Percentiles rank a stretch among this genome's conserved stretches.
Conservation (phyloP, 2,797 vertebrate species). For the Mycteria americana region DNA sequence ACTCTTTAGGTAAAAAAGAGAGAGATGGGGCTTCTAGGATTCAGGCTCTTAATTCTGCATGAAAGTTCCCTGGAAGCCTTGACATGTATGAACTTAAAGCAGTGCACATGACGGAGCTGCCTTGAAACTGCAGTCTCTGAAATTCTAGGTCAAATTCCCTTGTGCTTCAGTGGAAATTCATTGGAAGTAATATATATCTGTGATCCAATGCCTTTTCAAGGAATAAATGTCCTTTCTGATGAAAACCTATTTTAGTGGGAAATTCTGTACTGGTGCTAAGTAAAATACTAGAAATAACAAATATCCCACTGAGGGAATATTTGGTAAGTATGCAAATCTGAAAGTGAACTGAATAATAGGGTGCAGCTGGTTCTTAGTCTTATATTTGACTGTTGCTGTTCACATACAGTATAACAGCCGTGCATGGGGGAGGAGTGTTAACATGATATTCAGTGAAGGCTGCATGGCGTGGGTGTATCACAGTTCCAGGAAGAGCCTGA, state of each 20-base stretch:
- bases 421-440: constrained; percentile 64
- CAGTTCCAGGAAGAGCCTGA: constrained; percentile 70
- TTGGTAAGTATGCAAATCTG: constrained; percentile 60
- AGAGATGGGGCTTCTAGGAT: not conserved
- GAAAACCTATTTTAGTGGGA: not conserved
- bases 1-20: not conserved
- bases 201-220: not conserved
- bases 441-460: constrained; percentile 62
- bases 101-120: not conserved
- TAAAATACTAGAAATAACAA: constrained; percentile 29
- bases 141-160: not conserved
- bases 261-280: constrained; percentile 10
- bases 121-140: not conserved
- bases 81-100: not conserved
- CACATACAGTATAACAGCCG: constrained; percentile 64
- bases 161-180: not conserved
- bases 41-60: not conserved
- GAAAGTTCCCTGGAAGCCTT: not conserved
- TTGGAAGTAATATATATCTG: not conserved
- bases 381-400: constrained; percentile 67
- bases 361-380: constrained; percentile 64
- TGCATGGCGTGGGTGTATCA: constrained; percentile 65
- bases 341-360: constrained; percentile 61
- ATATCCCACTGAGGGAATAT: constrained; percentile 17
- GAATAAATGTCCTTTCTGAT: not conserved